Base-by-base conservation (phyloP, 1,140 invertebrate genomes). In the Magallana gigas region DNA sequence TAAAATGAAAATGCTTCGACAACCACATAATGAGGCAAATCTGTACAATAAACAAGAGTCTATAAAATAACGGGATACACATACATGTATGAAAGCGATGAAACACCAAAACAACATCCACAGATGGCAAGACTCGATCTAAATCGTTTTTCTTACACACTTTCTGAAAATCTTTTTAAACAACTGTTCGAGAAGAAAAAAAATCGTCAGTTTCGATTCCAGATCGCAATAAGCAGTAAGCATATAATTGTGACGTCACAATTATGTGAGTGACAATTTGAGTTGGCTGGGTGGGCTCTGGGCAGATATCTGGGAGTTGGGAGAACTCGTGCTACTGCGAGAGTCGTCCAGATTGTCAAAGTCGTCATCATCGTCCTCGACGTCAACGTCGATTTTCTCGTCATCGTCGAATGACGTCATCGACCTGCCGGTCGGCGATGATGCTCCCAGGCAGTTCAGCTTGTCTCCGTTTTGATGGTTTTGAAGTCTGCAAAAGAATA, bases 301-400 rank as follows among this genome's bases (percentile, higher is more conserved):
- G 12, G 83, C 29, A 18, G 76, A 89, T 12, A 85, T 64, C 11
- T 83, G 88, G 57, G 88, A 89, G 64, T 80, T 83, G 12, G 85
- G 80, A 9, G 85, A 87, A 87, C 85, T 87, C 57, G 76, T 87
- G 80, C 85, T 87, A 76, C 88, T 89, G 62, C 87, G 62, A 68
- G 88, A 89, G 83, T 89, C 88, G n/a, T 89, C 88, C 57, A 89
- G 83, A 71, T 87, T 68, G 36, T 87, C 83, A 80, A 89, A 85
- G 71, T 86, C 85, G 82, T 89, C 88, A 29, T 89, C 88, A 23
- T 89, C 88, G n/a, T 87, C 85, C 82, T 89, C 88, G 59, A 86
- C 85, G 57, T 87, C 64, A 83, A 89, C 83, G 58, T 89, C 88
- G 57, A 89, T 89, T 87, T 89, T 89, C 57, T 89, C 88, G 71